Evolutionary conservation across 2,113 vertebrate species (phyloP).

Genomic region (Varanus salvator): DNA sequence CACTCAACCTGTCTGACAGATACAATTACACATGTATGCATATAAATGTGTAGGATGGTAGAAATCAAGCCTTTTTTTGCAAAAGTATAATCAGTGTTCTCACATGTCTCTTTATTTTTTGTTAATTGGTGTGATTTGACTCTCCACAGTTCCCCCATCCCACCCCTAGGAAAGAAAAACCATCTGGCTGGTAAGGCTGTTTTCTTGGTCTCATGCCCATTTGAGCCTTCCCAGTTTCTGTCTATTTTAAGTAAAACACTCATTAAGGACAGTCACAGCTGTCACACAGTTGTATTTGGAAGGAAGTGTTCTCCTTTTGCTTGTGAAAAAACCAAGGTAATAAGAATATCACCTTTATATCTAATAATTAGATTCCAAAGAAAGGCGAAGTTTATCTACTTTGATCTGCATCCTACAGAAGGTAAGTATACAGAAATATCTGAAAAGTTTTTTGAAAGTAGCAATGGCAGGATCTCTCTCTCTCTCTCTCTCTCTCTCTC

Average conservation of each 20-base stretch:
- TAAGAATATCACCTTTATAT: constrained; percentile 34
- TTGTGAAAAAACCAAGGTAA: constrained; percentile 32
- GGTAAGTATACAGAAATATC: not conserved
- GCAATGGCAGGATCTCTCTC: not conserved
- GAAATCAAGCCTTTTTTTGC: constrained; percentile 38
- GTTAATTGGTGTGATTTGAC: constrained; percentile 42
- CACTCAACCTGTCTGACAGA: not conserved
- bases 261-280: constrained; percentile 55
- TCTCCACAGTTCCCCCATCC: constrained; percentile 51
- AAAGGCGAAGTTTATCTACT: not conserved
- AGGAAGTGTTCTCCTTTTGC: constrained; percentile 22
- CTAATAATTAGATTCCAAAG: constrained; percentile 38
- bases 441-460: constrained; percentile 15
- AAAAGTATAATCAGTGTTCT: constrained; percentile 39
- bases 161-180: constrained; percentile 62
- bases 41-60: constrained; percentile 22
- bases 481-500: no score
- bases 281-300: constrained; percentile 40
- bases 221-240: constrained; percentile 58
- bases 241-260: constrained; percentile 59
- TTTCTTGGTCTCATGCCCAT: constrained; percentile 65
- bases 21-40: not conserved
- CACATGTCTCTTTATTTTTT: constrained; percentile 51
- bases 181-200: constrained; percentile 64
- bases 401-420: constrained; percentile 10